Evolutionary conservation across 1,140 invertebrate genomes (phyloP), one percentile per base, ranked within the genome.

Genomic region (Apis mellifera): DNA sequence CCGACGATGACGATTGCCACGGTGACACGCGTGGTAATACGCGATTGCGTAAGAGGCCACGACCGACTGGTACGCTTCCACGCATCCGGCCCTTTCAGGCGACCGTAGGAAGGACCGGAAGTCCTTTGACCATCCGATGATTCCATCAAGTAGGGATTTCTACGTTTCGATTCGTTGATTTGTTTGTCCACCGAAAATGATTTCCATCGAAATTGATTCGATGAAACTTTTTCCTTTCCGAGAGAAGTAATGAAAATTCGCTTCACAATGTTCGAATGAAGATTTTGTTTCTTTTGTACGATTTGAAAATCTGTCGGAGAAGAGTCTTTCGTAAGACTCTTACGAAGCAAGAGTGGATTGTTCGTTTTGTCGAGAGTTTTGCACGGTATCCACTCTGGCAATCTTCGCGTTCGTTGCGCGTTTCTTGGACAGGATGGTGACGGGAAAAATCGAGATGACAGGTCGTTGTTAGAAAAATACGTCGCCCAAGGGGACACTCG

Each of bases 1-100:
- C 64, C 9, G n/a, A 42, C 17, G 79, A 81, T 75, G 71, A 75
- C 79, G 81, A 85, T 69, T 59, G 65, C 65, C 79, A 65, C 78
- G 76, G 42, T 60, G 54, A 79, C 78, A 60, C 84, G 84, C 84
- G 84, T 64, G 66, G 69, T n/a, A 84, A 82, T 80, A 68, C 85
- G 82, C 70, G 69, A 42, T 88, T 88, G 84, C 87, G 77, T 88
- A 88, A 88, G 84, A 72, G 84, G 68, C 68, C 76, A 80, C 79
- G 79, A 69, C 15, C 66, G 66, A 78, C 74, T 64, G 32, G 55
- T 54, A 17, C 84, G 74, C 66, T 57, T 65, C 66, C 26, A 65
- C 66, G 80, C 77, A 85, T 88, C 86, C 87, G 87, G 86, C 84
- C 80, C 87, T 87, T 88, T 85, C 69, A 84, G 79, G 54, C 65